A percentile compares a stretch with the other conserved stretches of the same genome.
Conservation (phyloP, 2,113 vertebrate genomes). For the Leptobrachium leishanense region DNA sequence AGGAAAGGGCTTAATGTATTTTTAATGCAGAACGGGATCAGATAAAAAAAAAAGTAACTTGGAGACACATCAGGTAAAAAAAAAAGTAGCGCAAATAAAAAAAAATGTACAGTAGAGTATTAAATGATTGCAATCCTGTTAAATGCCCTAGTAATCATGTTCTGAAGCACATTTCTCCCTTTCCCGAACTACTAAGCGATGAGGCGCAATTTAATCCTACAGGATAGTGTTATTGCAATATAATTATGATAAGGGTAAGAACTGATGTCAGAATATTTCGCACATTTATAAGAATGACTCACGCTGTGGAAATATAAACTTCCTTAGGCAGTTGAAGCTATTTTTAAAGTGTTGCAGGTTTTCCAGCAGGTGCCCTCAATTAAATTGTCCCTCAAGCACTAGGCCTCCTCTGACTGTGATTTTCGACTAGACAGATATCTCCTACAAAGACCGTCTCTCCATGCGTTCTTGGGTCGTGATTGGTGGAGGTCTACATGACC, state of each 20-base stretch:
- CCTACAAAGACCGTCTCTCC: no score
- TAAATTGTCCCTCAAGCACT: no score
- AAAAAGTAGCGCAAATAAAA: slow-evolving; percentile 72
- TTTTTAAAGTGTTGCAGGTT: no score
- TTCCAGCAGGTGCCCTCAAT: no score
- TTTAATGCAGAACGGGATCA: slow-evolving; percentile 73
- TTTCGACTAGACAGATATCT: no score
- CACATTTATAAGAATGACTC: neutral
- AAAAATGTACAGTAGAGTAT: slow-evolving; percentile 77
- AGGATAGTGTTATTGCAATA: slow-evolving; percentile 55
- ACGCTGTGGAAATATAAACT: neutral
- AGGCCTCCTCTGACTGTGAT: no score
- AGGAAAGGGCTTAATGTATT: slow-evolving; percentile 68
- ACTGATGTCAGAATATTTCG: neutral
- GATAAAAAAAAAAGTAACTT: slow-evolving; percentile 66
- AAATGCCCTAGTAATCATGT: slow-evolving; percentile 68
- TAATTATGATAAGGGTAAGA: slow-evolving; percentile 62
- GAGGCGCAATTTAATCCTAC: slow-evolving; percentile 57
- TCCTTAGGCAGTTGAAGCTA: no score
- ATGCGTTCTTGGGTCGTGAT: no score
- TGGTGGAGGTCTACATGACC: no score
- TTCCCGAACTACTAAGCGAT: slow-evolving; percentile 58
- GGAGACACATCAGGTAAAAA: slow-evolving; percentile 68
- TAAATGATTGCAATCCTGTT: slow-evolving; percentile 75
- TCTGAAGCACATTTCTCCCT: slow-evolving; percentile 59